Evolutionary conservation across 2,888 invertebrate species (phyloP).

Genomic region (Nomada fucata): DNA sequence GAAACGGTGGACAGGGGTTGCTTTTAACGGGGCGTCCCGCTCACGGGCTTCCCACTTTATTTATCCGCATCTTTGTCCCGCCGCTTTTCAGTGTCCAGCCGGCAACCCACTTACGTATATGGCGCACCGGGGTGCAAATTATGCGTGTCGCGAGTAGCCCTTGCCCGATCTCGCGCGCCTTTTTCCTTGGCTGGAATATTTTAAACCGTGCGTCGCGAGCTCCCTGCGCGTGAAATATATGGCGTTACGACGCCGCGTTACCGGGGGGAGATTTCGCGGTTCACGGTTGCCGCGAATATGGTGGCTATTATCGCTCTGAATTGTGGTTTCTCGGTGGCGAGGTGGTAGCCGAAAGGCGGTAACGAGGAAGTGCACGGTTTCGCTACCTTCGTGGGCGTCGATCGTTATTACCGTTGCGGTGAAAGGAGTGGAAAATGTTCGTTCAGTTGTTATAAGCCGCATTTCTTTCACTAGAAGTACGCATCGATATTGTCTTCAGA

Average conservation of each 20-base stretch:
- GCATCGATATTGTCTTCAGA: no score
- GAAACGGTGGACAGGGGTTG: conserved; percentile 26
- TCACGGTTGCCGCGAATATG: conserved; percentile 17
- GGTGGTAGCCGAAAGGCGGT: not conserved
- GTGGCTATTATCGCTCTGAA: conserved; percentile 30
- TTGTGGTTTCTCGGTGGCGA: not conserved
- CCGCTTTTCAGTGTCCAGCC: conserved; percentile 19
- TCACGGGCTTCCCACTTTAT: conserved; percentile 72
- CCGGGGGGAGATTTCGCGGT: not conserved
- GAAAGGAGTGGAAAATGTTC: no score
- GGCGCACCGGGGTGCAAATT: conserved; percentile 61
- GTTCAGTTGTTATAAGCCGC: no score
- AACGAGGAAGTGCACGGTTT: not conserved
- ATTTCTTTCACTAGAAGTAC: no score
- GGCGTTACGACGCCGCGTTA: conserved; percentile 25
- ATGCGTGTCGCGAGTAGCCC: conserved; percentile 49
- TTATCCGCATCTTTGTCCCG: conserved; percentile 70
- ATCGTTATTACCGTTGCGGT: not conserved
- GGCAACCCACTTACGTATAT: conserved; percentile 64
- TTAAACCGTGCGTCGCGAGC: conserved; percentile 35
- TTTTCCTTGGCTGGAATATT: conserved; percentile 52
- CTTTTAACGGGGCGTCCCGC: conserved; percentile 40
- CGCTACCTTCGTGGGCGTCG: no score
- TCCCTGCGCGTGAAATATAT: conserved; percentile 34
- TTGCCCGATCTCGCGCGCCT: conserved; percentile 42